A percentile compares a stretch with the other conserved stretches of the same genome.
Evolutionary conservation across 1,140 invertebrate species (phyloP).

Genomic region (Conopomorpha cramerella): DNA sequence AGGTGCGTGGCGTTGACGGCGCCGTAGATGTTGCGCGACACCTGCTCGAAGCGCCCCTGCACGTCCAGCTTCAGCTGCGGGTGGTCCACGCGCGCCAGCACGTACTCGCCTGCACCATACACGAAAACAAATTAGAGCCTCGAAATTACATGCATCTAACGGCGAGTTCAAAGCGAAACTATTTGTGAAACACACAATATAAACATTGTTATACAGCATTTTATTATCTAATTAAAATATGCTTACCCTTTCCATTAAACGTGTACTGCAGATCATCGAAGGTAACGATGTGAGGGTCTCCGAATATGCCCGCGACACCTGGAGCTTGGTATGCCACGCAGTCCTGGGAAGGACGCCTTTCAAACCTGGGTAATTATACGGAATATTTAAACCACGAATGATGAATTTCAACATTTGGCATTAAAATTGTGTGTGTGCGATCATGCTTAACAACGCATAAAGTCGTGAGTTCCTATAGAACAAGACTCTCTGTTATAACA

Average conservation of each 20-base stretch:
- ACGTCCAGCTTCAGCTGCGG: slow-evolving; percentile 81
- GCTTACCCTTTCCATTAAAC: slow-evolving; percentile 96
- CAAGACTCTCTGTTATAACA: no score
- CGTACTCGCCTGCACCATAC: slow-evolving; percentile 82
- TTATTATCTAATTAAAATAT: no score
- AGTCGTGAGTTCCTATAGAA: no score
- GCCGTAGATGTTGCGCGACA: slow-evolving; percentile 75
- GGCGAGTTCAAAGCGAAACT: no score
- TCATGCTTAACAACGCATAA: no score
- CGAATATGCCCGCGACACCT: slow-evolving; percentile 87
- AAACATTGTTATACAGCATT: no score
- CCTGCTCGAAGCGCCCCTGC: slow-evolving; percentile 87
- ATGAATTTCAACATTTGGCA: no score
- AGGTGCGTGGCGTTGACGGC: slow-evolving; percentile 81
- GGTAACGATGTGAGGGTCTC: slow-evolving; percentile 93
- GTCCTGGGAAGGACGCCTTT: slow-evolving; percentile 90
- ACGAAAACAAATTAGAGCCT: no score
- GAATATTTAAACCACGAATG: no score
- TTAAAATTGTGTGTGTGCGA: no score
- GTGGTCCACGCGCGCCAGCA: slow-evolving; percentile 78
- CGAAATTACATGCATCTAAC: no score
- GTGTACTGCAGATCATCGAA: slow-evolving; percentile 90
- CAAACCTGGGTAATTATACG: slow-evolving; percentile 75
- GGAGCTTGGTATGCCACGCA: slow-evolving; percentile 95
- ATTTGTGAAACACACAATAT: no score